Evolutionary conservation across 2,797 vertebrate genomes (phyloP).

Genomic region (Myiotriccus ornatus): DNA sequence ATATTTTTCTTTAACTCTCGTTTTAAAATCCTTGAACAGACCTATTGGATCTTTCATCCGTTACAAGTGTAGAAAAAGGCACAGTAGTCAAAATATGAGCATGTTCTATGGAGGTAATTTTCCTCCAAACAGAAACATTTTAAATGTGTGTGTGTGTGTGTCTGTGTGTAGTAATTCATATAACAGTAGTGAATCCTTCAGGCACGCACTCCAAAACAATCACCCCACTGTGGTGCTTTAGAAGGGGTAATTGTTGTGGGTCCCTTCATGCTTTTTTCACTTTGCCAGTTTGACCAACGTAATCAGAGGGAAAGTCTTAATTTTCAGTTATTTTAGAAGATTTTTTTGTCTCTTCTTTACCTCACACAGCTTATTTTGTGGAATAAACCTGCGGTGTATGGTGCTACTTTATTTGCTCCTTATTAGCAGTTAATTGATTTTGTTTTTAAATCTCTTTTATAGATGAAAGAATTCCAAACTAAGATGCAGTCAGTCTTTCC

Average conservation of each 20-base stretch:
- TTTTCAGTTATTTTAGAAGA: background rate
- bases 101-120: background rate
- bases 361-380: background rate
- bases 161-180: background rate
- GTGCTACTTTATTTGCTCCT: background rate
- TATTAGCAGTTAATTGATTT: background rate
- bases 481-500: conserved; percentile 91
- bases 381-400: background rate
- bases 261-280: background rate
- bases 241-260: background rate
- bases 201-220: background rate
- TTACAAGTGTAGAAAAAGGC: background rate
- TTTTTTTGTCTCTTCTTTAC: background rate
- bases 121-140: background rate
- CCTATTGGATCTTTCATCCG: background rate
- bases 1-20: background rate
- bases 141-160: background rate
- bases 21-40: background rate
- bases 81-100: background rate
- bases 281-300: background rate
- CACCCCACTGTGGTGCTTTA: background rate
- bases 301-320: background rate
- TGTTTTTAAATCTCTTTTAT: conserved; percentile 37
- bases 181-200: background rate
- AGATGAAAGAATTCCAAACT: conserved; percentile 87